These are phyloP conservation scores for Rosalia funebris DNA, from an alignment of 2,888 invertebrate genomes.

Conservation along the genomic window DNA sequence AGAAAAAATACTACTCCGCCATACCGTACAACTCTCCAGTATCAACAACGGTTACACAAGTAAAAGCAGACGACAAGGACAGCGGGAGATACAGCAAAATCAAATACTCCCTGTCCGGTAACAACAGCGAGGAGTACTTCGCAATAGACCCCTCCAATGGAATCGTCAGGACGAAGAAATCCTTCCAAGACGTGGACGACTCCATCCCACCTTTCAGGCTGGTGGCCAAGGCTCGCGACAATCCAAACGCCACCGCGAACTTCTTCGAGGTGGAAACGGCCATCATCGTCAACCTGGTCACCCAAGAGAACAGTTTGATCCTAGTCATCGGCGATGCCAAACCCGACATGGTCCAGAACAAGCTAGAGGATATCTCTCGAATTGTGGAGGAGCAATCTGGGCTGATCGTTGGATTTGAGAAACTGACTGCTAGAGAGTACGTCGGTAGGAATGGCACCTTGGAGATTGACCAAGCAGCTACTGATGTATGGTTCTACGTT, in stretches of 20 bases:
- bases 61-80: constrained; percentile 85
- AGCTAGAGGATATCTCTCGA: constrained; percentile 68
- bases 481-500: constrained; percentile 89
- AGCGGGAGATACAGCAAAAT: constrained; percentile 85
- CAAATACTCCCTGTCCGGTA: constrained; percentile 69
- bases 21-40: constrained; percentile 79
- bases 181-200: constrained; percentile 74
- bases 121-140: constrained; percentile 72
- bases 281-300: constrained; percentile 82
- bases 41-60: constrained; percentile 79
- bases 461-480: constrained; percentile 75
- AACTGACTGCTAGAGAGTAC: constrained; percentile 80
- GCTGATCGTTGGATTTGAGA: constrained; percentile 83
- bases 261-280: constrained; percentile 73
- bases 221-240: constrained; percentile 78
- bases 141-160: constrained; percentile 79
- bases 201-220: constrained; percentile 78
- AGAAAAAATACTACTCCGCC: constrained; percentile 82
- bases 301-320: constrained; percentile 80
- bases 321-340: constrained; percentile 80
- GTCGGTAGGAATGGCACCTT: constrained; percentile 80
- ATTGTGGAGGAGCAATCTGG: constrained; percentile 79
- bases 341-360: constrained; percentile 73
- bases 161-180: constrained; percentile 77
- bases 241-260: constrained; percentile 72